phyloP scores from a whole-genome alignment of 2,888 invertebrate species.

The Sinotaia quadrata region DNA sequence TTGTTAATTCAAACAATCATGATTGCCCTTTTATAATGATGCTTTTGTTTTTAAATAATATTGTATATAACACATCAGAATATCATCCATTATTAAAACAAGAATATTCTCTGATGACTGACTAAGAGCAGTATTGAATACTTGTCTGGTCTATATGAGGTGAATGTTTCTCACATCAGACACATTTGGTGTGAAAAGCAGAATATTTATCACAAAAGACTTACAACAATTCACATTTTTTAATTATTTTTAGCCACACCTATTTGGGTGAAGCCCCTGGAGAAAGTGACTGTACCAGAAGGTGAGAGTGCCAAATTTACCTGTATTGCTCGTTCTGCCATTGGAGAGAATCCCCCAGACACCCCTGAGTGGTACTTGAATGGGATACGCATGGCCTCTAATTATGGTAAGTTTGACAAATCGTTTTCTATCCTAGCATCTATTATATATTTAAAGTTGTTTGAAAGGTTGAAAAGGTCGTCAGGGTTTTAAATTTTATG shows the following conservation, averaged over 20 bases:
- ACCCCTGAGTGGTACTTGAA: constrained; percentile 34
- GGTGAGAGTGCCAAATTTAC: constrained; percentile 23
- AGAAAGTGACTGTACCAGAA: constrained; percentile 12
- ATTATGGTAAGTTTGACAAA: not conserved
- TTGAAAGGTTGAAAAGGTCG: too few species aligned
- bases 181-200: too few species aligned
- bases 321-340: constrained; percentile 32
- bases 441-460: not conserved
- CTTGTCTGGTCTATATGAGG: too few species aligned
- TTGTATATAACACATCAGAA: too few species aligned
- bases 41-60: too few species aligned
- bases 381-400: constrained; percentile 7
- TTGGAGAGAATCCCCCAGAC: constrained; percentile 13
- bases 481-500: too few species aligned
- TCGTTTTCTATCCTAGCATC: not conserved
- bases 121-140: not conserved
- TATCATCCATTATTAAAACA: too few species aligned
- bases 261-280: constrained; percentile 28
- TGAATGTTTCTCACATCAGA: too few species aligned
- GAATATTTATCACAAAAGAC: too few species aligned
- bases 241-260: constrained; percentile 29
- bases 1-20: too few species aligned
- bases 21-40: too few species aligned
- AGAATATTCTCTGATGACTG: too few species aligned
- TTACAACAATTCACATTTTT: not conserved